Evolutionary conservation across 2,888 invertebrate species (phyloP), one percentile per base, ranked within the genome.

Genomic region (Pyrocoelia pectoralis): DNA sequence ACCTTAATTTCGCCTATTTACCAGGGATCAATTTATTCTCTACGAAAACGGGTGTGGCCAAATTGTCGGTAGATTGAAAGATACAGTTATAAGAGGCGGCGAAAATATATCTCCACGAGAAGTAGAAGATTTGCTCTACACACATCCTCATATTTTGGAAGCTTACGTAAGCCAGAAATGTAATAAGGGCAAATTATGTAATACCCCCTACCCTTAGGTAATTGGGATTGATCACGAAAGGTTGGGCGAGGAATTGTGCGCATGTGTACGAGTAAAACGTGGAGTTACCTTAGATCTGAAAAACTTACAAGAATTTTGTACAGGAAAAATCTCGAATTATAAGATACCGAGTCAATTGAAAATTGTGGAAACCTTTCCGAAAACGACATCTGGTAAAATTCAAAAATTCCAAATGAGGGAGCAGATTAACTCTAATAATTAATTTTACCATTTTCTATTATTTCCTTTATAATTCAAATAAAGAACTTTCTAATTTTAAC

Each of bases 41-140:
- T 83, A 84, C 40, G 84, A 87, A 71, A 85, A 90, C 65, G 93
- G 93, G 0, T 92, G 91, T 76, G 89, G 88, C 0, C 81, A 82
- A 61, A 84, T 94, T 41, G 87, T 91, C 5, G 94, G 93, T 0
- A 82, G 93, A 49, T 74, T 89, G 1, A 93, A 93, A 74, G 93
- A 94, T 66, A 87, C 93, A 82, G 87, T 94, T 33, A 90, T 92
- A 41, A 81, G 92, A 60, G 93, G 93, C 0, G 94, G 94, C 18
- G 93, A 93, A 80, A 94, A 94, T 75, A 89, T 94, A 58, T 93
- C 89, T 66, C 94, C 94, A 0, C 88, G 88, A 84, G 94, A 94
- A 82, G 86, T 95, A 14, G 94, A 94, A 78, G 88, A 91, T 65
- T 81, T 89, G 50, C 79, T 94, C 13, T 88, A 88, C 73, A 86